phyloP scores from a whole-genome alignment of 2,113 vertebrate species.

The Pseudolaguvia tuberculata region DNA sequence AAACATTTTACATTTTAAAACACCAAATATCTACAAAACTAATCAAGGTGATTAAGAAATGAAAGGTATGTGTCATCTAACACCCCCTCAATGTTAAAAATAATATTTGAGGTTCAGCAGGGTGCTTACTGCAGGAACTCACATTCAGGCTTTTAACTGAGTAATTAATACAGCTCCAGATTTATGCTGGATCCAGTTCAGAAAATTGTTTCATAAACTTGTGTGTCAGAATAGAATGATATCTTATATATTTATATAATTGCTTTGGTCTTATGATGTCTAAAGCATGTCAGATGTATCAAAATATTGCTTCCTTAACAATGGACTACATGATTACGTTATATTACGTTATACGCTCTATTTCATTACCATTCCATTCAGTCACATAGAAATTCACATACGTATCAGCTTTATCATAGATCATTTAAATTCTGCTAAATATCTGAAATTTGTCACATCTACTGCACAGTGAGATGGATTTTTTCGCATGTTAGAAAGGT shows the following conservation, averaged over 20 bases:
- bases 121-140: conserved; percentile 24
- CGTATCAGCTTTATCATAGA: no score
- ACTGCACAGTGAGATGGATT: no score
- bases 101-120: conserved; percentile 12
- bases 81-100: conserved; percentile 50
- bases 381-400: no score
- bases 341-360: background rate
- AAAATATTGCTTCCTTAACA: background rate
- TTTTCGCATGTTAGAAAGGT: no score
- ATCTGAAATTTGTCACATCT: no score
- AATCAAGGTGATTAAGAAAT: conserved; percentile 64
- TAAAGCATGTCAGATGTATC: background rate
- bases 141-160: conserved; percentile 38
- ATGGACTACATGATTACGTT: conserved; percentile 5
- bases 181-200: conserved; percentile 1
- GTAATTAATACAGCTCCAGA: conserved; percentile 37
- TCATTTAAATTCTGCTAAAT: no score
- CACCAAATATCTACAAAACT: conserved; percentile 63
- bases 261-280: background rate
- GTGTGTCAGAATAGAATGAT: conserved; percentile 1
- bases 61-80: conserved; percentile 54
- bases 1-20: conserved; percentile 52
- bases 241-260: background rate
- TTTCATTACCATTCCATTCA: background rate
- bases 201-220: conserved; percentile 15